Evolutionary conservation across 2,888 invertebrate species (phyloP).

Genomic region (Catocala sponsa): DNA sequence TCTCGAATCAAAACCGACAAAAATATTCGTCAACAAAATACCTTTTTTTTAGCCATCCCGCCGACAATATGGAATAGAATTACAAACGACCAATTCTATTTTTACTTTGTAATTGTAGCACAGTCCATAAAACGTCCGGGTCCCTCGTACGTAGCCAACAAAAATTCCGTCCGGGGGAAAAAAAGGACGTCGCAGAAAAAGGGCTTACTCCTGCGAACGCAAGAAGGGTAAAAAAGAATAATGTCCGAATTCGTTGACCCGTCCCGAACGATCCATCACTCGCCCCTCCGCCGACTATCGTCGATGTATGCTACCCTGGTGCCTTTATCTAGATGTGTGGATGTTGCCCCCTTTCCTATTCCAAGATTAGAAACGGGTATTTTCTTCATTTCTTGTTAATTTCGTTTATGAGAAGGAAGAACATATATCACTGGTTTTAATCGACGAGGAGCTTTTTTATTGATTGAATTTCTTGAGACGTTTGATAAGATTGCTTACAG

Average conservation of each 20-base stretch:
- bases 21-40: conserved; percentile 52
- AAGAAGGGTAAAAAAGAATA: conserved; percentile 89
- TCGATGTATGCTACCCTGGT: conserved; percentile 71
- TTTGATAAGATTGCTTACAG: conserved; percentile 5
- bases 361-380: conserved; percentile 78
- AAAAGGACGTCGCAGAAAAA: conserved; percentile 86
- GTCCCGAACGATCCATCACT: conserved; percentile 88
- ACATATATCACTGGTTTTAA: conserved; percentile 38
- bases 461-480: conserved; percentile 22
- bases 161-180: conserved; percentile 80
- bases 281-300: conserved; percentile 81
- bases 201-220: conserved; percentile 87
- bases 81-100: conserved; percentile 83
- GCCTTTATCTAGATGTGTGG: conserved; percentile 80
- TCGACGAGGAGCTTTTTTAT: conserved; percentile 16
- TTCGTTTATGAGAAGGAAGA: conserved; percentile 55
- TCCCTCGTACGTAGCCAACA: conserved; percentile 64
- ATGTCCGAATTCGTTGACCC: conserved; percentile 89
- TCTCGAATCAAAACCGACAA: conserved; percentile 26
- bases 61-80: conserved; percentile 78
- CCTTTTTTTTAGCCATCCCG: conserved; percentile 58
- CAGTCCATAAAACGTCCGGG: conserved; percentile 83
- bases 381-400: conserved; percentile 65
- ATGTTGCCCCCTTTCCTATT: conserved; percentile 74
- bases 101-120: conserved; percentile 87